Evolutionary conservation across 2,888 invertebrate species (phyloP).

Genomic region (Neoaliturus tenellus): DNA sequence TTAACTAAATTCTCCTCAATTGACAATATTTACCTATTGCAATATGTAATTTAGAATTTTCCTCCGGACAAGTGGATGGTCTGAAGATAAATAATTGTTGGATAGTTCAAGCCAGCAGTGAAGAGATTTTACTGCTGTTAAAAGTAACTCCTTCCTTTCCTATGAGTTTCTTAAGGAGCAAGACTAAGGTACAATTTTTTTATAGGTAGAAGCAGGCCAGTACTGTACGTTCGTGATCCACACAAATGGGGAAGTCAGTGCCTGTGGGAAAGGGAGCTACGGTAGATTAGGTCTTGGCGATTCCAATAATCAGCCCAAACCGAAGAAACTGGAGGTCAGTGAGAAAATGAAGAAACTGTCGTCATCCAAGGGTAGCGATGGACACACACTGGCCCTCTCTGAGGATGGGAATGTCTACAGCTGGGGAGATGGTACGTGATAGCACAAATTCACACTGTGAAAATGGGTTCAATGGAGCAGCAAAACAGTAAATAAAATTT

Average conservation of each 20-base stretch:
- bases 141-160: too few species aligned
- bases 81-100: too few species aligned
- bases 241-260: conserved; percentile 76
- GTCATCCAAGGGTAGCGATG: conserved; percentile 77
- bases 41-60: too few species aligned
- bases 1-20: too few species aligned
- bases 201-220: conserved; percentile 78
- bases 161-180: too few species aligned
- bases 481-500: too few species aligned
- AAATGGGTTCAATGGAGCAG: too few species aligned
- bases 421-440: conserved; percentile 76
- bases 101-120: too few species aligned
- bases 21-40: too few species aligned
- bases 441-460: too few species aligned
- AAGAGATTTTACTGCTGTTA: too few species aligned
- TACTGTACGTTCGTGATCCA: conserved; percentile 80
- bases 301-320: conserved; percentile 77
- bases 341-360: conserved; percentile 74
- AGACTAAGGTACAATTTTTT: conserved; percentile 20
- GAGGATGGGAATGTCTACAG: conserved; percentile 75
- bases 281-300: conserved; percentile 80
- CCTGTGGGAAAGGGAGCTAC: conserved; percentile 80
- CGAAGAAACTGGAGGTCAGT: conserved; percentile 76
- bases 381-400: conserved; percentile 76
- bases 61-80: too few species aligned